phyloP scores from a whole-genome alignment of 2,113 vertebrate genomes.

The Tragelaphus buxtoni region DNA sequence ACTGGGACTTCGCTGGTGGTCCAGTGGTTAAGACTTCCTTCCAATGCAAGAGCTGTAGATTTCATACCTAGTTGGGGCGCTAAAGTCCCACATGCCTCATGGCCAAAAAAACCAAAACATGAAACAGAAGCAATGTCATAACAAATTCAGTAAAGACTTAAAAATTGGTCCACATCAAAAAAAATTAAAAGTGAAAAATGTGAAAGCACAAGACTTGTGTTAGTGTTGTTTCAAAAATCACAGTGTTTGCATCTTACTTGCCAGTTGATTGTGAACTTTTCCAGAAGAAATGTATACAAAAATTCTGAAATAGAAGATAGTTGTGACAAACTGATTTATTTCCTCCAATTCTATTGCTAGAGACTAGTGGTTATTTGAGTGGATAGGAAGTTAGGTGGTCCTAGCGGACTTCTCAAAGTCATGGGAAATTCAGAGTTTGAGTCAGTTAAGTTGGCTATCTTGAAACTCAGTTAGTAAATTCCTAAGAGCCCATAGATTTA shows the following conservation, averaged over 20 bases:
- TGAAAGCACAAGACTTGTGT: neutral
- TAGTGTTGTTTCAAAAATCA: neutral
- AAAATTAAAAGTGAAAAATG: neutral
- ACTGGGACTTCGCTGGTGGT: neutral
- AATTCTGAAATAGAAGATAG: slow-evolving; percentile 2
- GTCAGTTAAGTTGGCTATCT: neutral
- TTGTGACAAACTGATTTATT: neutral
- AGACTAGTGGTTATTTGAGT: neutral
- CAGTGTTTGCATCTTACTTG: neutral
- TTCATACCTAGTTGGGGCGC: neutral
- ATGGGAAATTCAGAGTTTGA: neutral
- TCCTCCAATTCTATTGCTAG: neutral
- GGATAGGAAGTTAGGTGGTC: neutral
- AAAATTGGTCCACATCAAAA: neutral
- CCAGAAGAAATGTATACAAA: neutral
- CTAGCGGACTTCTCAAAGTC: neutral
- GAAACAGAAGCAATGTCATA: neutral
- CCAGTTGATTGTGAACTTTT: neutral
- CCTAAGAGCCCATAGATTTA: neutral
- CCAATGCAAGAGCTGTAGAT: neutral
- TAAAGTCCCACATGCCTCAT: neutral
- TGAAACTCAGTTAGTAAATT: neutral
- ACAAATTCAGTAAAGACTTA: neutral
- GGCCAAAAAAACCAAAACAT: neutral
- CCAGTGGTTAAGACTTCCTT: neutral